Conservation (phyloP, 2,888 invertebrate genomes). For the Spatulosminthurus flaviceps region DNA sequence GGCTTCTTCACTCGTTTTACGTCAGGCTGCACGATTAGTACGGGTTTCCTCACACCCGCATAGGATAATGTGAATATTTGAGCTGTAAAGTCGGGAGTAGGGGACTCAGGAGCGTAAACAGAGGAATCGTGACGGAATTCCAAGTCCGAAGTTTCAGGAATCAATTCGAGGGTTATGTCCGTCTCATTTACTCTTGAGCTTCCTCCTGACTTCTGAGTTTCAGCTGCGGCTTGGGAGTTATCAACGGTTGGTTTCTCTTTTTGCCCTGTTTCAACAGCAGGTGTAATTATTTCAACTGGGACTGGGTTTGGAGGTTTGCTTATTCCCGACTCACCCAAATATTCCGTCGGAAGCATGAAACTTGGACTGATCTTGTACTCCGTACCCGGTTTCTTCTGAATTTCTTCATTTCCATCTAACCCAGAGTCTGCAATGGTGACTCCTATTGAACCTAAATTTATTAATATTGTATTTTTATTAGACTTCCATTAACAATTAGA, state of each 20-base stretch:
- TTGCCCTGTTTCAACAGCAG: background rate
- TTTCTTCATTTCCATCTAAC: too few relatives aligned
- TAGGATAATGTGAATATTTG: constrained; percentile 29
- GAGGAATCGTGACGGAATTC: constrained; percentile 32
- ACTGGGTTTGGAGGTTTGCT: background rate
- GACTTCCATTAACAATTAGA: too few relatives aligned
- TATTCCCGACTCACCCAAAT: background rate
- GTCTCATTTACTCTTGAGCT: background rate
- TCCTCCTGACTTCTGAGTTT: background rate
- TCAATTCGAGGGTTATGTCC: constrained; percentile 37
- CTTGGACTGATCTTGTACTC: background rate
- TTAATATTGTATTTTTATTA: too few relatives aligned
- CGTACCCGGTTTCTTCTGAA: too few relatives aligned
- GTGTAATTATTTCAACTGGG: background rate
- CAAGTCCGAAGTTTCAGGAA: constrained; percentile 32
- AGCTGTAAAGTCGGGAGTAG: constrained; percentile 27
- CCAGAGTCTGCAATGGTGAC: too few relatives aligned
- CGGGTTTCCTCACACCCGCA: constrained; percentile 30
- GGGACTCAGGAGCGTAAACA: background rate
- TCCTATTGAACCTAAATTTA: too few relatives aligned
- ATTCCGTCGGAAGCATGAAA: constrained; percentile 15
- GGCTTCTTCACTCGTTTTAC: background rate
- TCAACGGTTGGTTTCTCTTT: background rate
- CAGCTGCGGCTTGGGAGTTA: background rate
- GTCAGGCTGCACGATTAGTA: constrained; percentile 35